phyloP scores from a whole-genome alignment of 2,113 vertebrate species.

The Anguilla rostrata region DNA sequence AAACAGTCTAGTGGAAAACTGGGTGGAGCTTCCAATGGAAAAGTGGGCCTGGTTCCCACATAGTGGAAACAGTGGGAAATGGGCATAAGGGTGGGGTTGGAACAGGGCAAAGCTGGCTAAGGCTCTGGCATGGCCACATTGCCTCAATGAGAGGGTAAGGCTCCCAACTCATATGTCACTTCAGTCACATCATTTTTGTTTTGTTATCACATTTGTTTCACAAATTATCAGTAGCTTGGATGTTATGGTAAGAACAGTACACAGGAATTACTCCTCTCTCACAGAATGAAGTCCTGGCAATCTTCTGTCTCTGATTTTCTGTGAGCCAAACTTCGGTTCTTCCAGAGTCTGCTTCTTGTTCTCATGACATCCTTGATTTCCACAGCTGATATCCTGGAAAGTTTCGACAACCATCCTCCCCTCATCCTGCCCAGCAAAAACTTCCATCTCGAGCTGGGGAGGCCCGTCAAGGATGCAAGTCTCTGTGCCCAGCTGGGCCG shows the following conservation, averaged over 20 bases:
- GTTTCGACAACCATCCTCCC: constrained; percentile 73
- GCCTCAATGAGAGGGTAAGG: not conserved
- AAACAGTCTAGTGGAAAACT: no score
- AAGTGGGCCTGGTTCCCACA: no score
- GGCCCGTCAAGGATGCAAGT: constrained; percentile 41
- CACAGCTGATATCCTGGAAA: constrained; percentile 69
- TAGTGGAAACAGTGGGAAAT: no score
- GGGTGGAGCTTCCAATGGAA: no score
- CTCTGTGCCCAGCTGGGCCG: constrained; percentile 54
- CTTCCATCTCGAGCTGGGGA: constrained; percentile 59
- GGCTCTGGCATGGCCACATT: no score
- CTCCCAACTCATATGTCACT: not conserved
- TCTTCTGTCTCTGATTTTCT: not conserved
- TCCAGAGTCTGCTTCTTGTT: not conserved
- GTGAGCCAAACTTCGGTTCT: not conserved
- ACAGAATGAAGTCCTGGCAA: not conserved
- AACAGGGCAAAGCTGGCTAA: no score
- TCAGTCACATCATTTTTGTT: not conserved
- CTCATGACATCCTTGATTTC: not conserved
- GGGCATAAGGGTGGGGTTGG: no score
- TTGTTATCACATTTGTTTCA: not conserved
- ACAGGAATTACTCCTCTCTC: not conserved
- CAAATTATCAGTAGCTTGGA: not conserved
- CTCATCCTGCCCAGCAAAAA: constrained; percentile 64
- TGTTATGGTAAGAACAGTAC: not conserved